These are phyloP conservation scores for Stichodactyla helianthus DNA, from an alignment of 64 coral and sea anemone species.

Conservation along the genomic window DNA sequence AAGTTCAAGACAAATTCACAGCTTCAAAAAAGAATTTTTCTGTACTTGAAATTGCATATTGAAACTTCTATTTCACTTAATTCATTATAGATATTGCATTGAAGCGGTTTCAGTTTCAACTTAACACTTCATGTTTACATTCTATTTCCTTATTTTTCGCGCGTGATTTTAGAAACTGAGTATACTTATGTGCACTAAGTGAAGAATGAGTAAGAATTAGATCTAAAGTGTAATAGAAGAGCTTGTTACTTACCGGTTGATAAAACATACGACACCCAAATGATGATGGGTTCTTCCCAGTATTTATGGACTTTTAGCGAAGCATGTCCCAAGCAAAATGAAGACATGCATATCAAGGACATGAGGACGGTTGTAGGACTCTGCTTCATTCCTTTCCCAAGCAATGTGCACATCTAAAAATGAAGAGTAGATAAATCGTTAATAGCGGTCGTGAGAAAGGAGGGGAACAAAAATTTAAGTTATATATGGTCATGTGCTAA, in stretches of 20 bases:
- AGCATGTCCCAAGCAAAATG: slow-evolving; percentile 33
- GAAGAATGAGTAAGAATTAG: too few species aligned
- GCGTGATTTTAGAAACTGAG: too few species aligned
- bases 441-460: neutral
- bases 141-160: too few species aligned
- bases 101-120: too few species aligned
- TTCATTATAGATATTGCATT: too few species aligned
- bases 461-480: neutral
- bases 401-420: slow-evolving; percentile 12
- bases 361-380: slow-evolving; percentile 21
- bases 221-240: neutral
- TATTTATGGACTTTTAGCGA: neutral
- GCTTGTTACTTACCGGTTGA: slow-evolving; percentile 34
- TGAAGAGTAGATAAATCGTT: neutral
- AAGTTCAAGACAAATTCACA: too few species aligned
- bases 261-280: slow-evolving; percentile 39
- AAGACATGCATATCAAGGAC: slow-evolving; percentile 18
- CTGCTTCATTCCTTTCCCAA: slow-evolving; percentile 44
- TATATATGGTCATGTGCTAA: neutral
- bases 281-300: slow-evolving; percentile 43
- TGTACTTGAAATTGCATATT: too few species aligned
- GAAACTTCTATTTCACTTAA: too few species aligned
- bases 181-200: too few species aligned
- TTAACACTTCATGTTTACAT: too few species aligned
- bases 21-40: too few species aligned